phyloP scores from a whole-genome alignment of 92 coral and sea anemone genomes.

The Siderastrea radians region DNA sequence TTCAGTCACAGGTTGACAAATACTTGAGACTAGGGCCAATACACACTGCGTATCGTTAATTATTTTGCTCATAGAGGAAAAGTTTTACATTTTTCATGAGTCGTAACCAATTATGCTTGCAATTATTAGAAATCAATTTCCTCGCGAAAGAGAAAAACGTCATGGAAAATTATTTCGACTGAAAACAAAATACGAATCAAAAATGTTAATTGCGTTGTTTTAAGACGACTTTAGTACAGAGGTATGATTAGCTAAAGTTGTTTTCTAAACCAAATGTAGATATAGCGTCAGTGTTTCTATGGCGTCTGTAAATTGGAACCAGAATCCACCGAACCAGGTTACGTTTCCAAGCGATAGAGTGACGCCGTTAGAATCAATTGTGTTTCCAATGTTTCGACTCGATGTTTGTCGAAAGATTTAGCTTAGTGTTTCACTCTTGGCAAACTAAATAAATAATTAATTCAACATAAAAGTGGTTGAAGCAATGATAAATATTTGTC shows the following conservation, averaged over 20 bases:
- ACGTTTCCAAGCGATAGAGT: conserved; percentile 18
- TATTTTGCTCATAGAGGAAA: conserved; percentile 15
- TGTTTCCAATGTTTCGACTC: background rate
- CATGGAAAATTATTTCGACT: background rate
- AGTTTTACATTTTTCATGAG: conserved; percentile 43
- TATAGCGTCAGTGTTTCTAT: conserved; percentile 28
- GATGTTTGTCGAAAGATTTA: conserved; percentile 21
- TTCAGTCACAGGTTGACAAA: background rate
- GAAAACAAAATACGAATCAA: background rate
- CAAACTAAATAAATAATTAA: conserved; percentile 52
- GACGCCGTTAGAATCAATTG: conserved; percentile 18
- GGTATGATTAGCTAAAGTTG: background rate
- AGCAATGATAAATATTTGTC: conserved; percentile 17
- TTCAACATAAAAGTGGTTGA: conserved; percentile 10
- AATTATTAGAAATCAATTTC: conserved; percentile 17
- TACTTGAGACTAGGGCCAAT: conserved; percentile 29
- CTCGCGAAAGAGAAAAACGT: background rate
- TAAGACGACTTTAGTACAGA: background rate
- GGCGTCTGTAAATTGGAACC: conserved; percentile 17
- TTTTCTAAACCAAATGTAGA: background rate
- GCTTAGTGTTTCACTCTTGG: conserved; percentile 40
- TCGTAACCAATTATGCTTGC: conserved; percentile 24
- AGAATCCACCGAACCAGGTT: background rate
- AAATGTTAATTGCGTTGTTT: background rate
- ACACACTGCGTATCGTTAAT: conserved; percentile 3